Percentiles rank a stretch among this genome's conserved stretches.
These are phyloP conservation scores for Luscinia megarhynchos DNA, from an alignment of 2,797 vertebrate species.

Conservation along the genomic window DNA sequence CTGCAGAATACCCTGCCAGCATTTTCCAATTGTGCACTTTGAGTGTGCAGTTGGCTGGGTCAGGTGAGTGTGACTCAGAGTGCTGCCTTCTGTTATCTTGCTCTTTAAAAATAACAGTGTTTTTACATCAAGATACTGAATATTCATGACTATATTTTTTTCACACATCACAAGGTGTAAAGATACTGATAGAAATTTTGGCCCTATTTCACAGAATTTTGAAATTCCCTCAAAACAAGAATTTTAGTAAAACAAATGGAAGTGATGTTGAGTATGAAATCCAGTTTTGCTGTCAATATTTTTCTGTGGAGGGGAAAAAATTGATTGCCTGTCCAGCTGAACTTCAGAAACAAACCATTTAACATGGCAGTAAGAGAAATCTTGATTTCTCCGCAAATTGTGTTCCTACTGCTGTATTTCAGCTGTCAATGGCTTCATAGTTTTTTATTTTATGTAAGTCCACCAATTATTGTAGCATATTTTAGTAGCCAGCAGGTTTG, in stretches of 20 bases:
- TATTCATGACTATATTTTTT: background rate
- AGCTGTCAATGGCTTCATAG: background rate
- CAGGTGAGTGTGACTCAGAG: conserved; percentile 26
- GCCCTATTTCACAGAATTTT: background rate
- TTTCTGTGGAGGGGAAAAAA: background rate
- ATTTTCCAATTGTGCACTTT: background rate
- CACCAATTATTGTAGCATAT: background rate
- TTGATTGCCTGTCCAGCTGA: background rate
- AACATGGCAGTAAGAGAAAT: background rate
- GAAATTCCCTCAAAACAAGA: background rate
- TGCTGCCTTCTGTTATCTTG: conserved; percentile 11
- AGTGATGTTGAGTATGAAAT: background rate
- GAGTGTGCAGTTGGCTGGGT: background rate
- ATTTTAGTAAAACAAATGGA: background rate
- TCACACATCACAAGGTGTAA: background rate
- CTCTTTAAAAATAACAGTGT: background rate
- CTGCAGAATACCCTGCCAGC: background rate
- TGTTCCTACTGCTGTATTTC: background rate
- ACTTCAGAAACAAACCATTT: background rate
- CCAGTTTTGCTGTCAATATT: background rate
- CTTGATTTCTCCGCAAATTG: background rate
- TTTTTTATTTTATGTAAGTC: background rate
- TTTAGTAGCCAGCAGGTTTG: background rate
- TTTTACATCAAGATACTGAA: background rate
- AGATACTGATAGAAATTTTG: background rate